These are phyloP conservation scores for Hydractinia echinata DNA, from an alignment of 30 jellyfish, hydroid and myxozoan genomes.

Conservation along the genomic window DNA sequence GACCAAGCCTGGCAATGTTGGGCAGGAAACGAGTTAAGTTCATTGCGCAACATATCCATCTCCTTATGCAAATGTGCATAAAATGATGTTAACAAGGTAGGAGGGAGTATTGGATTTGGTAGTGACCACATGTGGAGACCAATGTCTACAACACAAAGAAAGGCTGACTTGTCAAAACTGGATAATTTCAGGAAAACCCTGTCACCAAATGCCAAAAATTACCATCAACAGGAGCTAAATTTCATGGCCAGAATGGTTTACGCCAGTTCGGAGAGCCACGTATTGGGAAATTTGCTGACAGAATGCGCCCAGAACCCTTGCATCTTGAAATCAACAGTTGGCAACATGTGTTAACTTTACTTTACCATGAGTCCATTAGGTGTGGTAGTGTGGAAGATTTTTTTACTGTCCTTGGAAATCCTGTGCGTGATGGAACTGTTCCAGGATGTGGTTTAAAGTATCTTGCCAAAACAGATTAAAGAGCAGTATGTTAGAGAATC, in stretches of 20 bases:
- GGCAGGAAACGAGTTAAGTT: constrained; percentile 10
- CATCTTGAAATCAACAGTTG: too few species aligned
- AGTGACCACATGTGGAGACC: constrained; percentile 1
- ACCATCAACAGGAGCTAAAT: neutral
- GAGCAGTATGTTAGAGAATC: too few species aligned
- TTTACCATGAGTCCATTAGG: too few species aligned
- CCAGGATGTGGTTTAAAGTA: too few species aligned
- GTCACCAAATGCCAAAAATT: neutral
- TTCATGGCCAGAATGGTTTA: constrained; percentile 13
- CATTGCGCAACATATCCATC: constrained; percentile 17
- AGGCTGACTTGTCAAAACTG: neutral
- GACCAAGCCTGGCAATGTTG: neutral
- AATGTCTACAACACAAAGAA: neutral
- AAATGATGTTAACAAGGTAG: neutral
- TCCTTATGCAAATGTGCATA: constrained; percentile 11
- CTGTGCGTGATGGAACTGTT: too few species aligned
- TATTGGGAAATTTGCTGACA: too few species aligned
- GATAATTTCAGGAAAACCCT: neutral
- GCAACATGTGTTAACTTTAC: too few species aligned
- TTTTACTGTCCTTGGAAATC: too few species aligned
- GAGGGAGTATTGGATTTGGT: neutral
- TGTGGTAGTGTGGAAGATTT: too few species aligned
- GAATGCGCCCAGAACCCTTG: too few species aligned
- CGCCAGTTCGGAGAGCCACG: constrained; percentile 19
- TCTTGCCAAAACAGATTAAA: too few species aligned